phyloP scores from a whole-genome alignment of 2,113 vertebrate species.

The Stomatorhinus ivindoensis region DNA sequence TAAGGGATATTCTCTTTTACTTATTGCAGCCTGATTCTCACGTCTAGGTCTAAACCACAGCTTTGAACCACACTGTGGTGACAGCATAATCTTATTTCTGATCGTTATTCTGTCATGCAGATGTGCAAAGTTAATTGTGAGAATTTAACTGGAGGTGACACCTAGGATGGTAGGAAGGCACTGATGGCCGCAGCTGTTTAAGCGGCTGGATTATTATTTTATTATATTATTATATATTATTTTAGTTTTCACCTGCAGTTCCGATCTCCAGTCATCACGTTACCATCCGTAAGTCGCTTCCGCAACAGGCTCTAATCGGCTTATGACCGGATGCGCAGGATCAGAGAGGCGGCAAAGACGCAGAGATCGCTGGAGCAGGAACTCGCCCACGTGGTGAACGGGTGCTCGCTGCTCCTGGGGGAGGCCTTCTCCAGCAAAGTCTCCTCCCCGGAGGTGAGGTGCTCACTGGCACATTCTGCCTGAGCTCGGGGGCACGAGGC shows the following conservation, averaged over 20 bases:
- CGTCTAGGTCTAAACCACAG: neutral
- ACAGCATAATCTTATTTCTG: neutral
- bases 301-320: neutral
- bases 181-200: neutral
- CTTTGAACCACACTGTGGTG: neutral
- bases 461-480: neutral
- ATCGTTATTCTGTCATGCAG: neutral
- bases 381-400: conserved; percentile 77
- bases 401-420: conserved; percentile 66
- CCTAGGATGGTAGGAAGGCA: neutral
- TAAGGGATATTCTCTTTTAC: neutral
- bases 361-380: conserved; percentile 83
- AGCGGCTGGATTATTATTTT: neutral
- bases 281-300: neutral
- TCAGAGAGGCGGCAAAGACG: conserved; percentile 72
- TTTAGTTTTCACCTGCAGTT: neutral
- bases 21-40: neutral
- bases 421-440: conserved; percentile 69
- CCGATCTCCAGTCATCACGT: neutral
- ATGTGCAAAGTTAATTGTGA: neutral
- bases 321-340: conserved; percentile 48
- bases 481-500: neutral
- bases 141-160: neutral
- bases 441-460: conserved; percentile 63
- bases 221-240: neutral